Conservation (phyloP, 2,888 invertebrate genomes). For the Xylocampa areola region DNA sequence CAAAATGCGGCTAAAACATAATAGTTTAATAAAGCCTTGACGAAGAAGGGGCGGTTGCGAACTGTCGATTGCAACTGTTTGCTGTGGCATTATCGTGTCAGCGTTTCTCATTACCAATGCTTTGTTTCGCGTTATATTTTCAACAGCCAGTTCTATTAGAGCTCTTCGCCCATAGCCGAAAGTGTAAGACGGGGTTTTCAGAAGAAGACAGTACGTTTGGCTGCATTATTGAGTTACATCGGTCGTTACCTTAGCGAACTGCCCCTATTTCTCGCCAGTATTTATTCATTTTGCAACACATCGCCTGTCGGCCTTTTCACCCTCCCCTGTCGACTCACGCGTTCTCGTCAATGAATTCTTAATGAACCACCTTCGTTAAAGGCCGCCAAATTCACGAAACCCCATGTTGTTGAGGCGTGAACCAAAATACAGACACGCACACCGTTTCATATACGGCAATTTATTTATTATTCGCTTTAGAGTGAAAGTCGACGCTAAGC, state of each 20-base stretch:
- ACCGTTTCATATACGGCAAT: constrained; percentile 62
- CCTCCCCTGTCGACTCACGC: constrained; percentile 79
- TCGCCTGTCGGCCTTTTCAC: constrained; percentile 84
- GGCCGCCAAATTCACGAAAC: constrained; percentile 85
- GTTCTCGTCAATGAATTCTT: constrained; percentile 84
- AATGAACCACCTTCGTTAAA: constrained; percentile 84
- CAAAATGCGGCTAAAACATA: constrained; percentile 54
- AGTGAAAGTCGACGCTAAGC: constrained; percentile 61
- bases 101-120: constrained; percentile 77
- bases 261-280: constrained; percentile 88
- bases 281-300: constrained; percentile 90
- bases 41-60: constrained; percentile 76
- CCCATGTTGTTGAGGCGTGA: constrained; percentile 77
- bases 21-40: constrained; percentile 68
- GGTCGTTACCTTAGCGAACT: constrained; percentile 84
- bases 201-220: constrained; percentile 59
- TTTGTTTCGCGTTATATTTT: constrained; percentile 76
- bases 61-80: constrained; percentile 85
- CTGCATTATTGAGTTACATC: constrained; percentile 83
- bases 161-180: constrained; percentile 47
- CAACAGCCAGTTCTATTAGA: constrained; percentile 66
- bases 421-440: constrained; percentile 83
- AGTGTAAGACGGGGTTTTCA: constrained; percentile 49
- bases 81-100: constrained; percentile 86
- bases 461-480: constrained; percentile 62